These are phyloP conservation scores for Rugalucina vietnamica DNA, from an alignment of 2,888 invertebrate genomes.

Conservation along the genomic window DNA sequence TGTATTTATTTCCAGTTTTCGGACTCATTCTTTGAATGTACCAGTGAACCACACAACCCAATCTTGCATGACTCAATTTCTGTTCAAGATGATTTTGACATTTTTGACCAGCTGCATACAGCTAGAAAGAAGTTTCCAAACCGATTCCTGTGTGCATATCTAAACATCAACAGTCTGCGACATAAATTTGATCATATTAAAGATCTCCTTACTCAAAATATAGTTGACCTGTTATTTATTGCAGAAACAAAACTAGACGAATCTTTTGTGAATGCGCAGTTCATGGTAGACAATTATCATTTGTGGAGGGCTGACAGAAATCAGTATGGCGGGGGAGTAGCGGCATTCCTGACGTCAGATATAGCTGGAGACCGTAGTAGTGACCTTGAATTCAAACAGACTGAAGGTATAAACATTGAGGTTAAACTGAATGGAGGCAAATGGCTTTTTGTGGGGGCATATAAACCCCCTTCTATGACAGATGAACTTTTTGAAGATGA, in stretches of 20 bases:
- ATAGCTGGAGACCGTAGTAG: neutral
- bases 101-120: constrained; percentile 11
- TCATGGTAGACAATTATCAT: neutral
- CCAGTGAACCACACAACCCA: neutral
- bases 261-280: neutral
- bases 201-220: neutral
- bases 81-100: neutral
- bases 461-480: constrained; percentile 28
- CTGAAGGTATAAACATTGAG: constrained; percentile 7
- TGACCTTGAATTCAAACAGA: neutral
- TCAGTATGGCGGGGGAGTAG: neutral
- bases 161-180: constrained; percentile 37
- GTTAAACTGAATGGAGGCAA: neutral
- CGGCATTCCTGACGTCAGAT: neutral
- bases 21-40: constrained; percentile 27
- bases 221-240: constrained; percentile 28
- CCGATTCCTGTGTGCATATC: constrained; percentile 14
- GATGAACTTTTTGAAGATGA: neutral
- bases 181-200: constrained; percentile 24
- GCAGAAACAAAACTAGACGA: constrained; percentile 30
- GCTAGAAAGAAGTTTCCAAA: constrained; percentile 11
- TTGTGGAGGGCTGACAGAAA: neutral
- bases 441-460: constrained; percentile 32
- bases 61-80: too few relatives aligned
- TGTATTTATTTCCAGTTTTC: constrained; percentile 29